A percentile compares a stretch with the other conserved stretches of the same genome.
phyloP scores from a whole-genome alignment of 2,797 vertebrate species.

The Myotis planiceps region DNA sequence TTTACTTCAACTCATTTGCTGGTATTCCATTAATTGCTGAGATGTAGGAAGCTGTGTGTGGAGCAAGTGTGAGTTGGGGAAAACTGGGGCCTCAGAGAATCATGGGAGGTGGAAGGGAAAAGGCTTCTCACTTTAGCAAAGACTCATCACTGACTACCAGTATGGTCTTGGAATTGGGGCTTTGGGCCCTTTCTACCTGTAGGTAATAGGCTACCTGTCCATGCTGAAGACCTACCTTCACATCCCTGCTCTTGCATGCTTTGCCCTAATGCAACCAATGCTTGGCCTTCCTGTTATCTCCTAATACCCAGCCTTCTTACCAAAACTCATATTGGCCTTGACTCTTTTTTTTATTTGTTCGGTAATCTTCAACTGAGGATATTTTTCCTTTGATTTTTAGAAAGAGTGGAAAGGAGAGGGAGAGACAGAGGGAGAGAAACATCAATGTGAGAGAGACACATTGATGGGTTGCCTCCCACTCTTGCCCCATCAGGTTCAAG shows the following conservation, averaged over 20 bases:
- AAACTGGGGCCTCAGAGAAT: background rate
- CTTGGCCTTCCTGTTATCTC: background rate
- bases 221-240: background rate
- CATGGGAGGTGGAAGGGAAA: no score
- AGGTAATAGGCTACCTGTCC: background rate
- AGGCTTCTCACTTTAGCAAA: background rate
- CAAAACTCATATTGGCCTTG: background rate
- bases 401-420: no score
- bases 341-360: background rate
- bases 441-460: no score
- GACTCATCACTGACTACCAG: background rate
- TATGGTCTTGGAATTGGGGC: background rate
- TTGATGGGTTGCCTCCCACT: no score
- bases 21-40: slow-evolving; percentile 1
- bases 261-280: background rate
- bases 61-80: background rate
- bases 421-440: no score
- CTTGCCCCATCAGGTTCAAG: no score
- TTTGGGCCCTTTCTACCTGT: background rate
- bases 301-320: background rate
- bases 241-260: background rate
- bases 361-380: no score
- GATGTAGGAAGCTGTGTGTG: background rate
- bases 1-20: background rate
- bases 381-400: no score